These are phyloP conservation scores for Exocentrus adspersus DNA, from an alignment of 2,888 invertebrate species.

Conservation along the genomic window DNA sequence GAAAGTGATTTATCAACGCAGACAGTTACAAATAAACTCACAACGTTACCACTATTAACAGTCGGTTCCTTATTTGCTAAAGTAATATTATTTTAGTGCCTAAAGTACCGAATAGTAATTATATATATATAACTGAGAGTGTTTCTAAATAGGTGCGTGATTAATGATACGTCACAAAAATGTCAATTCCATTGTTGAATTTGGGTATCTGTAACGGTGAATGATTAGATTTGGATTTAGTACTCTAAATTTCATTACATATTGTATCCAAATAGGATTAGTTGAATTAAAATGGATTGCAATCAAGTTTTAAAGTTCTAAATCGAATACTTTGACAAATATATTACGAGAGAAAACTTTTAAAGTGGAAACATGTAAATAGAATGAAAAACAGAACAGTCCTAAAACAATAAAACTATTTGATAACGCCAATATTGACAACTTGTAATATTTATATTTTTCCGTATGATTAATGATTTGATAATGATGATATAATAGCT, in stretches of 20 bases:
- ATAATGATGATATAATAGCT: too few species aligned
- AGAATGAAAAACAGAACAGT: too few species aligned
- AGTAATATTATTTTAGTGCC: neutral
- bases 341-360: too few species aligned
- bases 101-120: neutral
- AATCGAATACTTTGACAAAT: too few species aligned
- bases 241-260: neutral
- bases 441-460: too few species aligned
- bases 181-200: neutral
- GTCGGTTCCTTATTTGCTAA: neutral
- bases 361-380: too few species aligned
- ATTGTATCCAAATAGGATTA: too few species aligned
- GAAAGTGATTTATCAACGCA: constrained; percentile 3
- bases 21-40: constrained; percentile 3
- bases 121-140: neutral
- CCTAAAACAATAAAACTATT: too few species aligned
- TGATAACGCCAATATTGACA: too few species aligned
- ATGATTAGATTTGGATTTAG: neutral
- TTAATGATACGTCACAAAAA: neutral
- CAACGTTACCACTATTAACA: neutral
- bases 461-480: too few species aligned
- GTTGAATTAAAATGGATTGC: too few species aligned
- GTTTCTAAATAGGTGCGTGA: neutral
- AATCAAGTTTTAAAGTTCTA: too few species aligned
- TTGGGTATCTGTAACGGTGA: neutral